Conservation (phyloP, 1,140 invertebrate species). For the Drosophila navojoa region DNA sequence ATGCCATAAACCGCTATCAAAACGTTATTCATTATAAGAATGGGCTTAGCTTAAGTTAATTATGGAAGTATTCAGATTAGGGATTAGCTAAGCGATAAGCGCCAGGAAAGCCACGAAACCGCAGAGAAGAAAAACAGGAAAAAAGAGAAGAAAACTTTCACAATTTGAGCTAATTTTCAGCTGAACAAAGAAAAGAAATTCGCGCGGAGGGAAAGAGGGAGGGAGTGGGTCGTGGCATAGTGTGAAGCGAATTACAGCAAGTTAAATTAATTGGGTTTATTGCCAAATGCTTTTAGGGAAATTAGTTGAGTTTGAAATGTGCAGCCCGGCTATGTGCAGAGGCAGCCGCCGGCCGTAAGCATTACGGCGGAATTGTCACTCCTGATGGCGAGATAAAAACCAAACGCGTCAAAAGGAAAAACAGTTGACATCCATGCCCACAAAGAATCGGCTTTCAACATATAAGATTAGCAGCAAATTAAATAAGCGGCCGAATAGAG, state of each 20-base stretch:
- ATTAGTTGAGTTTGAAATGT: constrained; percentile 67
- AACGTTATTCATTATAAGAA: background rate
- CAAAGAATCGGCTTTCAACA: constrained; percentile 63
- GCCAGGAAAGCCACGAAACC: constrained; percentile 17
- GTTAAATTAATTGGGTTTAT: constrained; percentile 82
- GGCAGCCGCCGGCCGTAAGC: constrained; percentile 38
- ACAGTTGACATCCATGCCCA: background rate
- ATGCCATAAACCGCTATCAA: background rate
- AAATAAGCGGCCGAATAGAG: constrained; percentile 68
- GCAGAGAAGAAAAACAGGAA: background rate
- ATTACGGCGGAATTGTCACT: constrained; percentile 73
- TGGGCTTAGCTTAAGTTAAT: background rate
- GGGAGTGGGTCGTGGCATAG: constrained; percentile 14
- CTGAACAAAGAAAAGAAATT: constrained; percentile 9
- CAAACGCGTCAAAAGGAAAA: constrained; percentile 29
- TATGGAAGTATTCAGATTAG: background rate
- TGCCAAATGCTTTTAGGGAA: constrained; percentile 79
- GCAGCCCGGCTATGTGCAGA: constrained; percentile 22
- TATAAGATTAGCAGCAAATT: constrained; percentile 80
- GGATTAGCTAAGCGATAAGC: background rate
- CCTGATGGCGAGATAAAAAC: constrained; percentile 66
- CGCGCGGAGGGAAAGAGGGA: background rate
- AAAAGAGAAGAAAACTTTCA: constrained; percentile 45
- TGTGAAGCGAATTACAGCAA: constrained; percentile 72
- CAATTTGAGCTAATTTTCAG: constrained; percentile 65